Evolutionary conservation across 2,113 vertebrate genomes (phyloP), one percentile per base, ranked within the genome.

Genomic region (Vanacampus margaritifer): DNA sequence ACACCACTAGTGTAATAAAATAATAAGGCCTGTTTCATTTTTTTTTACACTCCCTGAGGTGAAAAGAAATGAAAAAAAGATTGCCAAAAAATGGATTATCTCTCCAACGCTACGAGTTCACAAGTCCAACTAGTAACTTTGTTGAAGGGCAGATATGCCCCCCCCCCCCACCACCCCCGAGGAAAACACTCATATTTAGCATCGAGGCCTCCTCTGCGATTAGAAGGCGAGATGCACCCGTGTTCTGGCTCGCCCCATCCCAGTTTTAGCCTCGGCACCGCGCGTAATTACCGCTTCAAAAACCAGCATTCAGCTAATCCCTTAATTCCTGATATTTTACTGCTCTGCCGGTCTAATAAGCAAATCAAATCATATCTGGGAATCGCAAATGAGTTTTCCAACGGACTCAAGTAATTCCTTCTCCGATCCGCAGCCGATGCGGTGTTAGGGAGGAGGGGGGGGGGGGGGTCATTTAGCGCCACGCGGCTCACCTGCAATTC

Each of bases 401-500:
- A 86, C 72, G 66, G 84, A 67, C 85, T 79, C 81, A 84, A 89
- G 85, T 90, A 86, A 89, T 88, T 89, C 87, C 87, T 85, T 88
- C 86, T 84, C 87, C 84, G 84, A 81, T 82, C 73, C 74, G 67
- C 60, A 46, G 76, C 67, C 43, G 28, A 61, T 72, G 73, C 6
- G 60, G 23, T 24, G 71, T 24, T 68, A 81, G 67, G 2, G 71
- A 72, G 81, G n/a, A n/a, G 8, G 19, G 46, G 51, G 8, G 3
- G 56, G 26, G 9, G 8, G 39, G 10, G 17, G 2, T 4, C 16
- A 37, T 43, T 37, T 14, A 28, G 12, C 41, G 45, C 32, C 6
- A 17, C 45, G 32, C 64, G 75, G 78, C 89, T 87, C 94, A 98
- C 97, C 97, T 99, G 97, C 90, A 99, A 93, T 92, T 99, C 97